phyloP scores from a whole-genome alignment of 2,113 vertebrate genomes.

The Butorides virescens region DNA sequence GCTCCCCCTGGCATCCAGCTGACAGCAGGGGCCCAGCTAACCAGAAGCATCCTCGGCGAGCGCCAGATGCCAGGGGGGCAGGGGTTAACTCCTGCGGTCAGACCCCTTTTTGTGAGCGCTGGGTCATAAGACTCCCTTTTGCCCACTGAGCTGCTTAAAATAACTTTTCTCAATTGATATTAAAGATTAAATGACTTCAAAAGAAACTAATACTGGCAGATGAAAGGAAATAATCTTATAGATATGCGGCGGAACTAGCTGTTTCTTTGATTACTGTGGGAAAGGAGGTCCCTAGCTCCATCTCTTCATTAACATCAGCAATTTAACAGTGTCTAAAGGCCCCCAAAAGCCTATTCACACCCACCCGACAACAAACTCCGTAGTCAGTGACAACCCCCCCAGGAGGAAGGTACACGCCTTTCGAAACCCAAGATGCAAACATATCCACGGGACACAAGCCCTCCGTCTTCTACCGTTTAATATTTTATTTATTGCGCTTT shows the following conservation, averaged over 20 bases:
- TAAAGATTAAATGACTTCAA: slow-evolving; percentile 76
- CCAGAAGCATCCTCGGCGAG: not conserved
- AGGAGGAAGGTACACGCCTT: slow-evolving; percentile 69
- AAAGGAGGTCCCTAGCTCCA: slow-evolving; percentile 76
- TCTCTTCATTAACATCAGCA: slow-evolving; percentile 81
- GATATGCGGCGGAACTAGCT: slow-evolving; percentile 76
- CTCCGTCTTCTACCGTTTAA: slow-evolving; percentile 63
- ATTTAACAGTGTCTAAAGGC: slow-evolving; percentile 73
- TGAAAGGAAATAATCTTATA: slow-evolving; percentile 76
- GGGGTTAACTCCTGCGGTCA: not conserved
- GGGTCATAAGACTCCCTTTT: not conserved
- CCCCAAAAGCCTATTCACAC: slow-evolving; percentile 70
- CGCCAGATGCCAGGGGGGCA: not conserved
- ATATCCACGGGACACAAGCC: slow-evolving; percentile 67
- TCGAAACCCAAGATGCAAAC: slow-evolving; percentile 73
- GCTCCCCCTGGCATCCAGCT: not conserved
- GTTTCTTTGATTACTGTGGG: slow-evolving; percentile 59
- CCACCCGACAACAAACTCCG: slow-evolving; percentile 67
- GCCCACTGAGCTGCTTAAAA: slow-evolving; percentile 71
- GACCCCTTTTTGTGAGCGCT: not conserved
- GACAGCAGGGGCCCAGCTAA: not conserved
- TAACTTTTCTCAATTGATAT: slow-evolving; percentile 64
- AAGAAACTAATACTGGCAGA: slow-evolving; percentile 67
- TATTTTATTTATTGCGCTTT: slow-evolving; percentile 75
- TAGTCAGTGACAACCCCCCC: slow-evolving; percentile 75